Evolutionary conservation across 2,888 invertebrate genomes (phyloP).

Genomic region (Kryphioiulus occultus): DNA sequence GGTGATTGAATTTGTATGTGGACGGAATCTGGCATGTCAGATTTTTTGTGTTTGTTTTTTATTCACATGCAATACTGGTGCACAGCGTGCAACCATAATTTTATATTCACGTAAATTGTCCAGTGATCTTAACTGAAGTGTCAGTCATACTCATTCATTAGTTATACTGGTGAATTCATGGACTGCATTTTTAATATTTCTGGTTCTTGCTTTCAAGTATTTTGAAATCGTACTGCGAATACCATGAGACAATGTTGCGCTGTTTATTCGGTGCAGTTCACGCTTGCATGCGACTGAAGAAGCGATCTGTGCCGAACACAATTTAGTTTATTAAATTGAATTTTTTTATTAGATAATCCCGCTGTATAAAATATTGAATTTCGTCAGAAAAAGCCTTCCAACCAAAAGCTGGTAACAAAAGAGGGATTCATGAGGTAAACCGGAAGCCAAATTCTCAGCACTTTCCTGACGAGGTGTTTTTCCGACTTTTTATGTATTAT

Average conservation of each 20-base stretch:
- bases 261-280: neutral
- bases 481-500: neutral
- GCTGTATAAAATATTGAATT: neutral
- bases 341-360: constrained; percentile 16
- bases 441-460: neutral
- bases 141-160: too few relatives aligned
- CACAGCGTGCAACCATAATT: too few relatives aligned
- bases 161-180: too few relatives aligned
- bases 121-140: too few relatives aligned
- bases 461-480: neutral
- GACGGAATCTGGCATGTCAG: neutral
- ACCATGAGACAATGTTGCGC: neutral
- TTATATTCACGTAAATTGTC: too few relatives aligned
- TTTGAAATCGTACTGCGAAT: too few relatives aligned
- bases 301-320: constrained; percentile 7
- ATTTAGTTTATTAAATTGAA: constrained; percentile 38
- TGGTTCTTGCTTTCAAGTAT: too few relatives aligned
- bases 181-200: too few relatives aligned
- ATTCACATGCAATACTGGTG: neutral
- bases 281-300: neutral
- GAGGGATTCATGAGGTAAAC: neutral
- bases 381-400: constrained; percentile 1
- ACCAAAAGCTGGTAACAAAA: constrained; percentile 12
- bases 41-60: neutral
- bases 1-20: neutral